Evolutionary conservation across 2,888 invertebrate species (phyloP), one percentile per base, ranked within the genome.

Genomic region (Exocentrus adspersus): DNA sequence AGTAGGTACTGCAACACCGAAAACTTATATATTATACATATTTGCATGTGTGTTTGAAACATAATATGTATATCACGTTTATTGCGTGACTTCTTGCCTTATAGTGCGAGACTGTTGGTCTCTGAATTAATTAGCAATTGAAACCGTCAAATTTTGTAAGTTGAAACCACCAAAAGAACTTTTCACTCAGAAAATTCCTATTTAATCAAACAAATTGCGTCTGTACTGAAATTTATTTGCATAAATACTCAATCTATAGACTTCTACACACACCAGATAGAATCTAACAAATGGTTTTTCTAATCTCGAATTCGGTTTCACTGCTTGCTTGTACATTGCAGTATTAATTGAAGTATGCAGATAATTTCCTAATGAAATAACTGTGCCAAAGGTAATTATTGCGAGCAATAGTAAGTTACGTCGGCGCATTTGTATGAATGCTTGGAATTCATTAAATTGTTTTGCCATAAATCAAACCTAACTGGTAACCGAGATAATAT

Each of bases 161-260:
- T 17, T 16, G 17, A 10, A 28, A 50, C 14, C 6, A 30, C 28
- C 16, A 16, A 50, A 30, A n/a, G 30, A 30, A 9, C 30, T 50
- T 30, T 30, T 50, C 14, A 21, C n/a, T 48, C 12, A n/a, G n/a
- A 48, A 48, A 24, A 50, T 50, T 50, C 50, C 50, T 14, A n/a
- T 16, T 14, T 48, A 48, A 48, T 48, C 24, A 50, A 50, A 30
- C 17, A 50, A 51, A 51, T 32, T 51, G 10, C 32, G 37, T 37
- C 51, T 32, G 51, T 30, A 51, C 32, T 51, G 32, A 9, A 10
- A 5, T 17, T 16, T 32, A 16, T 51, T 32, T 32, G 32, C 51
- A 51, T 51, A 51, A 32, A 30, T 51, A 32, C 4, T 48, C 4
- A 24, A 24, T n/a, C 4, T 24, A 7, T 24, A 24, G 24, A 24